Base-by-base conservation (phyloP, 1,140 invertebrate genomes). In the Pseudomyrmex gracilis region DNA sequence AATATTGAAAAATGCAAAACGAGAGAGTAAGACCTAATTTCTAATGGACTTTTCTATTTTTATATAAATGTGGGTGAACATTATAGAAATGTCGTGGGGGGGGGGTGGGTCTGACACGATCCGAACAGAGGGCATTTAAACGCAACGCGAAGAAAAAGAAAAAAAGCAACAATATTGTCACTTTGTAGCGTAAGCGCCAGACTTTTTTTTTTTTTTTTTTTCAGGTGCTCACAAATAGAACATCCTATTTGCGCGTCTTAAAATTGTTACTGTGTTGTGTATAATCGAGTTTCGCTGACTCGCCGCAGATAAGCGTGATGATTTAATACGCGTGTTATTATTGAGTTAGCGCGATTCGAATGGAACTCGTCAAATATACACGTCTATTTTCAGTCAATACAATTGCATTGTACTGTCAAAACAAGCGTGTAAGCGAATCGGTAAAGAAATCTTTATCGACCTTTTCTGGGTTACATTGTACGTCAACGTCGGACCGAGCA, bases 181-280 rank as follows among this genome's bases (percentile, higher is more conserved):
- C 24, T 24, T 24, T 3, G 24, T 24, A 1, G 24, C 24, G 4
- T 3, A 24, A 24, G 24, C 24, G 24, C 24, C 2, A 2, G 15
- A 76, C 13, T 51, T 68, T 51, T 68, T 8, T 70, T 76, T 61
- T 61, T 8, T 51, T 68, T 51, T 68, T 8, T 70, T 76, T 61
- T 61, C 15, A 13, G 13, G 5, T 12, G 51, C 13, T 22, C 4
- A 13, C n/a, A 57, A 57, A 7, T 43, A 20, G 7, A 51, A 17
- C 34, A 47, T 24, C 10, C 7, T 8, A 20, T 34, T 76, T 9
- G n/a, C 53, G 20, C 57, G 45, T 53, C 49, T 63, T 34, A 64
- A 34, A 51, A 64, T 51, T 64, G 12, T 55, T 53, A 53, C 12
- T 9, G 8, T n/a, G 45, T 70, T 78, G n/a, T 24, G 24, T 45